Evolutionary conservation across 2,113 vertebrate species (phyloP).

Genomic region (Rhinoptilus africanus): DNA sequence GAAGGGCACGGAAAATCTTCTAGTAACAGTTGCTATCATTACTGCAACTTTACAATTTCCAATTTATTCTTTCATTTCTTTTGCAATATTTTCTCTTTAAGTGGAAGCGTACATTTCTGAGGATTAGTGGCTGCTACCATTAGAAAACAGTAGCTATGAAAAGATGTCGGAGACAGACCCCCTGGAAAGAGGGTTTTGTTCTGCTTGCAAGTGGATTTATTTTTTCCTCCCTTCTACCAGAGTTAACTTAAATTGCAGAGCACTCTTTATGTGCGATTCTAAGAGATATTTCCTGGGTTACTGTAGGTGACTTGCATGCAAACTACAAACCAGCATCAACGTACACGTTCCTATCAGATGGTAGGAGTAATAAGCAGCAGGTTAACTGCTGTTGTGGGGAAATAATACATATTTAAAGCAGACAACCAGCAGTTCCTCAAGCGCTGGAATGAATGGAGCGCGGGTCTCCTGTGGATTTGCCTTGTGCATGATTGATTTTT

Average conservation of each 20-base stretch:
- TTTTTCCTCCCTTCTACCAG: background rate
- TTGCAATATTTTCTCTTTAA: background rate
- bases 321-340: background rate
- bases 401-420: constrained; percentile 26
- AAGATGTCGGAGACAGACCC: background rate
- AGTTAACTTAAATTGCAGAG: background rate
- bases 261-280: background rate
- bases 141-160: background rate
- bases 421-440: background rate
- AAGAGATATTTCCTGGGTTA: background rate
- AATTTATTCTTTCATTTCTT: constrained; percentile 3
- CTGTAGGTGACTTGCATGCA: background rate
- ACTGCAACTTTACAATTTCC: constrained; percentile 9
- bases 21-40: background rate
- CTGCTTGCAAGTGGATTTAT: background rate
- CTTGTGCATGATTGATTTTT: constrained; percentile 19
- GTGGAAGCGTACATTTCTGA: background rate
- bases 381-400: background rate
- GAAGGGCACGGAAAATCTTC: background rate
- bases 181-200: background rate
- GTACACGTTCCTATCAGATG: background rate
- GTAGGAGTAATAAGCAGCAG: background rate
- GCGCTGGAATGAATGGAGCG: background rate
- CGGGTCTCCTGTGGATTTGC: background rate
- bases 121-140: background rate